phyloP scores from a whole-genome alignment of 1,140 invertebrate species.

The Pseudobourletiella spinata region DNA sequence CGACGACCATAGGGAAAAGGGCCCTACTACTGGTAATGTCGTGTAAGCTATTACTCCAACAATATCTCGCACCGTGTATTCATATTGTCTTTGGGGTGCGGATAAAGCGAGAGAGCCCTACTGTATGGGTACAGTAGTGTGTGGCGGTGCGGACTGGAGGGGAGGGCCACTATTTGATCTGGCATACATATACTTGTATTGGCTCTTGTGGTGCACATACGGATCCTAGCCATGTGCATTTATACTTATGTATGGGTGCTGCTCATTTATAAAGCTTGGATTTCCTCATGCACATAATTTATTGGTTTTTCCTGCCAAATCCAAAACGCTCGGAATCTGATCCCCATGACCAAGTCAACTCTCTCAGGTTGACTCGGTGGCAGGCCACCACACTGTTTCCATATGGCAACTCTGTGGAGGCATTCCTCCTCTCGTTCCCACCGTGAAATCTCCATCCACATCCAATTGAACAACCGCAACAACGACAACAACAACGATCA shows the following conservation, averaged over 20 bases:
- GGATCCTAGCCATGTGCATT: background rate
- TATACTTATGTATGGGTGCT: background rate
- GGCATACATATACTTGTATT: background rate
- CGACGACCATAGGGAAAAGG: too few relatives aligned
- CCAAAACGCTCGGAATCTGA: background rate
- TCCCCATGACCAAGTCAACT: too few relatives aligned
- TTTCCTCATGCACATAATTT: conserved; percentile 26
- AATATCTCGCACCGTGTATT: background rate
- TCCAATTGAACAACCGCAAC: too few relatives aligned
- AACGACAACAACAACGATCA: too few relatives aligned
- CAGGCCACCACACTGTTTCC: too few relatives aligned
- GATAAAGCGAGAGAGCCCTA: background rate
- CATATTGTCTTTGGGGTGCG: background rate
- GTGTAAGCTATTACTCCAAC: background rate
- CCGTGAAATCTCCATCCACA: too few relatives aligned
- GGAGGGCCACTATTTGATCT: background rate
- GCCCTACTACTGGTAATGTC: background rate
- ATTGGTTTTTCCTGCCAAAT: conserved; percentile 8
- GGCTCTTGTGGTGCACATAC: background rate
- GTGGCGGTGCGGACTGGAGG: background rate
- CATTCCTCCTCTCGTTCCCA: too few relatives aligned
- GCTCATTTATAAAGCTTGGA: conserved; percentile 20
- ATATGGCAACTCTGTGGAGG: too few relatives aligned
- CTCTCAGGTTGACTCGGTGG: too few relatives aligned
- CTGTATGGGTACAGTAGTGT: background rate